Evolutionary conservation across 1,140 invertebrate genomes (phyloP).

Genomic region (Mactra quadrangularis): DNA sequence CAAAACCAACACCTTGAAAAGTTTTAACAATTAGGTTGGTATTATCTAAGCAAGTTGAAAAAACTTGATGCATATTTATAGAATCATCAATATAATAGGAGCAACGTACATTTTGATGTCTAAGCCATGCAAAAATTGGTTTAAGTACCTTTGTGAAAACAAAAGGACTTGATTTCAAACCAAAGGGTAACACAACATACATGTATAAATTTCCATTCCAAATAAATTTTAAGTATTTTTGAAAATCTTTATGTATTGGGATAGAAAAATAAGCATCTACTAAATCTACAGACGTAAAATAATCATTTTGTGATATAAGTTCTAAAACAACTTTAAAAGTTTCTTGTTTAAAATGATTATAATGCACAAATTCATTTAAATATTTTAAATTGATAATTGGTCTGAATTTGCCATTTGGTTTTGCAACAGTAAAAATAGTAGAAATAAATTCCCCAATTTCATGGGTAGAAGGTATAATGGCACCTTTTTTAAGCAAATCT

Average conservation of each 20-base stretch:
- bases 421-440: slow-evolving; percentile 60
- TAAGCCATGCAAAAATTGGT: slow-evolving; percentile 47
- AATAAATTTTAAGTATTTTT: slow-evolving; percentile 38
- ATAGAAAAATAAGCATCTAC: slow-evolving; percentile 24
- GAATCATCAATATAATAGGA: slow-evolving; percentile 65
- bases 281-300: slow-evolving; percentile 33
- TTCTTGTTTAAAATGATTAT: slow-evolving; percentile 67
- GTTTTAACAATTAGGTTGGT: slow-evolving; percentile 6
- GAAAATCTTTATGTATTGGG: slow-evolving; percentile 31
- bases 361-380: too few relatives aligned
- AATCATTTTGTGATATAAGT: slow-evolving; percentile 46
- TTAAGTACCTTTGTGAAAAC: slow-evolving; percentile 35
- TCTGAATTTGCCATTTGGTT: too few relatives aligned
- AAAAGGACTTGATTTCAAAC: slow-evolving; percentile 22
- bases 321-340: slow-evolving; percentile 48
- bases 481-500: slow-evolving; percentile 42
- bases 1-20: not conserved
- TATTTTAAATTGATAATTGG: too few relatives aligned
- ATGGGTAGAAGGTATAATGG: slow-evolving; percentile 23
- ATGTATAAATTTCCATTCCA: slow-evolving; percentile 20
- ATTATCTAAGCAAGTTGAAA: slow-evolving; percentile 8
- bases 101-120: slow-evolving; percentile 36
- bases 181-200: slow-evolving; percentile 15
- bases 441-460: slow-evolving; percentile 60
- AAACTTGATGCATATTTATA: slow-evolving; percentile 40